Evolutionary conservation across 2,797 vertebrate genomes (phyloP).

Genomic region (Graptemys geographica): DNA sequence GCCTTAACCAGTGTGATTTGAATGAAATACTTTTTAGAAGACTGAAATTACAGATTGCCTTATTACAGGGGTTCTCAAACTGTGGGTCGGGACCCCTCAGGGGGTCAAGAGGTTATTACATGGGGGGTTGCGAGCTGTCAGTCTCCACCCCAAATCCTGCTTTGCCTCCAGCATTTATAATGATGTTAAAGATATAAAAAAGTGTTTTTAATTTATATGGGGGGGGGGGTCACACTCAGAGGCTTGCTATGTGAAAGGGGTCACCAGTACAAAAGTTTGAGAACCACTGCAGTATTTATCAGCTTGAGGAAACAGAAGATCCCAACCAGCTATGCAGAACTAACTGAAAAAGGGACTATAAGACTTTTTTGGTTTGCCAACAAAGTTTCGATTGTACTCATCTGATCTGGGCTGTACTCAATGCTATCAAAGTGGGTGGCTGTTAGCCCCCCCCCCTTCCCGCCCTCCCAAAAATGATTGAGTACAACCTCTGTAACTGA

Average conservation of each 20-base stretch:
- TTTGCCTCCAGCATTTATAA: too few relatives aligned
- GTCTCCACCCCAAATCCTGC: too few relatives aligned
- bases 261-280: too few relatives aligned
- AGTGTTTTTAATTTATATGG: too few relatives aligned
- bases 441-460: not conserved
- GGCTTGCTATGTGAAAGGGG: too few relatives aligned
- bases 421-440: not conserved
- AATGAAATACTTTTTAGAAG: not conserved
- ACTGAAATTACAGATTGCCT: not conserved
- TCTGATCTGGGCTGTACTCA: accelerated
- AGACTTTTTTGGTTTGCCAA: not conserved
- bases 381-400: not conserved
- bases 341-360: not conserved
- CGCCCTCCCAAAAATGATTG: not conserved
- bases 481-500: not conserved
- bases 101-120: too few relatives aligned
- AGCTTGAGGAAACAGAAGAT: not conserved
- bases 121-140: too few relatives aligned
- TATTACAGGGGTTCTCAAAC: too few relatives aligned
- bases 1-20: accelerated
- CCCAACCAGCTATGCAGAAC: not conserved
- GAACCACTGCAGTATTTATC: not conserved
- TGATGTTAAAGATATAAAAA: too few relatives aligned
- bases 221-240: too few relatives aligned
- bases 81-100: too few relatives aligned